phyloP scores from a whole-genome alignment of 2,113 vertebrate species.

The Atrichornis clamosus region DNA sequence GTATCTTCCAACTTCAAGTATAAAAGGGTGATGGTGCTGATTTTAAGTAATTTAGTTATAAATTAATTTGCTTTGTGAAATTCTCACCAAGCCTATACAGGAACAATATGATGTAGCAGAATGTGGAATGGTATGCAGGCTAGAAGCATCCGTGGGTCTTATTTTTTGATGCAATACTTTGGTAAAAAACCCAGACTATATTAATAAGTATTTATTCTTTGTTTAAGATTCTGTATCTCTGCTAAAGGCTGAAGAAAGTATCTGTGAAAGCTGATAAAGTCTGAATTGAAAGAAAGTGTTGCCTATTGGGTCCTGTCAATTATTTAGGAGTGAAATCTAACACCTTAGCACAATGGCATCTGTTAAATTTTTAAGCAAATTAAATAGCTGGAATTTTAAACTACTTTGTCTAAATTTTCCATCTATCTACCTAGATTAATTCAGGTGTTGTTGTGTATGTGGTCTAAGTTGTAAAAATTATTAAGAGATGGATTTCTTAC shows the following conservation, averaged over 20 bases:
- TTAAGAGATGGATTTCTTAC: constrained; percentile 47
- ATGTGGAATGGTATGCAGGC: not conserved
- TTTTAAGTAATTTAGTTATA: not conserved
- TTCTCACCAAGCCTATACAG: not conserved
- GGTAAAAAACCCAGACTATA: not conserved
- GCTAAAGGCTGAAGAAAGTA: not conserved
- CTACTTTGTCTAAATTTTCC: not conserved
- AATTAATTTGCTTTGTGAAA: not conserved
- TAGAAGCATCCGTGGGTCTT: not conserved
- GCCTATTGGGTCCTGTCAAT: not conserved
- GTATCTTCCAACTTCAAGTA: not conserved
- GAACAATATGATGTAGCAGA: not conserved
- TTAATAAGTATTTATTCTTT: not conserved
- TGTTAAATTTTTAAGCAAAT: not conserved
- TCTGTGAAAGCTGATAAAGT: not conserved
- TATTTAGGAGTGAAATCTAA: not conserved
- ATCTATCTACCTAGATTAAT: not conserved
- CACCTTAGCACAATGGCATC: not conserved
- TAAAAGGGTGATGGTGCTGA: not conserved
- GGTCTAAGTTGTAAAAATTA: not conserved
- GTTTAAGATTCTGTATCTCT: not conserved
- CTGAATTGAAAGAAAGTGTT: not conserved
- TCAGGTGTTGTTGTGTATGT: not conserved
- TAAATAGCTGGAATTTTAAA: not conserved
- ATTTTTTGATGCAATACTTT: not conserved